A percentile compares a stretch with the other conserved stretches of the same genome.
phyloP scores from a whole-genome alignment of 2,797 vertebrate species.

The Parauchenoglanis punctatus region DNA sequence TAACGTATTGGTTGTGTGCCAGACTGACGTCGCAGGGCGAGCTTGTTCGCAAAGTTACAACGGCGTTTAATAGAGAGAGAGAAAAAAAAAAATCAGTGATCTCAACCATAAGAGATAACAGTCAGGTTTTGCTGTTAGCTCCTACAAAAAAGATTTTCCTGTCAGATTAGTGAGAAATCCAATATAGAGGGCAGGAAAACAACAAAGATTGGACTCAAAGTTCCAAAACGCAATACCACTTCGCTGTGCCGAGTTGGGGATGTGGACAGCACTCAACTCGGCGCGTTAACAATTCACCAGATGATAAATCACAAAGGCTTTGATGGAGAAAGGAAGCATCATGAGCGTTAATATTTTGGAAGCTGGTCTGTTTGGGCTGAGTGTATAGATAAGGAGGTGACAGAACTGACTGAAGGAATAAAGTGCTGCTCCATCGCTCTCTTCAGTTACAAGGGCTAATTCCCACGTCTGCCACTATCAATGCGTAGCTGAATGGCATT shows the following conservation, averaged over 20 bases:
- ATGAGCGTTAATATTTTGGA: neutral
- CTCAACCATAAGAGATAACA: neutral
- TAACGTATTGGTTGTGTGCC: neutral
- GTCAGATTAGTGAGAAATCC: neutral
- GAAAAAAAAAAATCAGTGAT: neutral
- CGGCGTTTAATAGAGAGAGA: neutral
- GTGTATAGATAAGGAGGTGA: neutral
- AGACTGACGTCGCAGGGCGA: neutral
- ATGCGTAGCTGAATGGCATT: neutral
- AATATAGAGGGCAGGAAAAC: neutral
- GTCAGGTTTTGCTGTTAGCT: neutral
- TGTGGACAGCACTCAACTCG: neutral
- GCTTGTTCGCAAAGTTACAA: neutral
- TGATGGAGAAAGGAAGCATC: neutral
- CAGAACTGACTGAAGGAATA: neutral
- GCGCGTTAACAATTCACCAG: neutral
- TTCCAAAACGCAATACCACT: neutral
- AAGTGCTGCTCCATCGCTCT: neutral
- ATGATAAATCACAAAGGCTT: neutral
- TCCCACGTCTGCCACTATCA: neutral
- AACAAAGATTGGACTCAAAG: neutral
- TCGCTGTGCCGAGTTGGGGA: neutral
- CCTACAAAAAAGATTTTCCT: neutral
- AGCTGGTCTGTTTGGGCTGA: neutral
- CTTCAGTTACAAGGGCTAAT: neutral